phyloP scores from a whole-genome alignment of 2,113 vertebrate species.

The human region GRCh38 chr9:114207501-114208000 shows the following conservation, averaged over 20 bases:
- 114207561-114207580: conserved; percentile 57
- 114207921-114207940: background rate
- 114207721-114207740: background rate
- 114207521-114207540: conserved; percentile 49
- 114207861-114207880: background rate
- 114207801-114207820: background rate
- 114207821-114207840: background rate
- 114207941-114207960: background rate
- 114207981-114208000: background rate
- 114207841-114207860: background rate
- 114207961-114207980: background rate
- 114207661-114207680: background rate
- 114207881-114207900: no score
- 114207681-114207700: background rate
- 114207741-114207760: background rate
- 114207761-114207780: background rate
- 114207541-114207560: conserved; percentile 64
- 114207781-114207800: background rate
- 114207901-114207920: background rate
- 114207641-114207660: background rate
- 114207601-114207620: background rate
- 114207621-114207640: background rate
- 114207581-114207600: background rate
- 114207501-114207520: background rate
- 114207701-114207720: background rate